Base-by-base conservation (phyloP, 1,140 invertebrate genomes). In the Cydia amplana region DNA sequence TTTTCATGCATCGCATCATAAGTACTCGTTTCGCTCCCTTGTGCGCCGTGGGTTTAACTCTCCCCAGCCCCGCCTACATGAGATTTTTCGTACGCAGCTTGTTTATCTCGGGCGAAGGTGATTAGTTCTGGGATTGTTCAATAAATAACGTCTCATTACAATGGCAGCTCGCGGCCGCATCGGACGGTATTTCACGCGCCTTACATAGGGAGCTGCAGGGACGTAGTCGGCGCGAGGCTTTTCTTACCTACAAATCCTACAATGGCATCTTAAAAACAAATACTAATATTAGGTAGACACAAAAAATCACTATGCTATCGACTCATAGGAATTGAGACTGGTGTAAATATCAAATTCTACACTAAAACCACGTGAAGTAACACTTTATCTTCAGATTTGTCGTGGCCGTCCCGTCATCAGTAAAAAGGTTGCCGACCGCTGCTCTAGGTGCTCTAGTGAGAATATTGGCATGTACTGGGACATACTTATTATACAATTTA, bases 61-160 rank as follows among this genome's bases (percentile, higher is more conserved):
- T 70, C n/a, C 55, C 64, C 65, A 43, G 65, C 65, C 28, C 65
- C 65, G 65, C 65, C 65, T 70, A 32, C 64, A 64, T 14, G 20
- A 32, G 55, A 70, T 36, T 70, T 70, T 70, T 70, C 65, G 65
- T 70, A 70, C 65, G 65, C 65, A 65, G 64, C 64, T 65, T 55
- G 36, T 73, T 63, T 51, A 75, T 55, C 67, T 36, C 23, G 32
- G n/a, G 74, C 49, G 51, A 60, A 28, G 75, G 75, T 82, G 83
- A 86, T 85, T 83, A 83, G 81, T 85, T 74, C 77, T 70, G 75
- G 79, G 74, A 77, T 83, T 76, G 82, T 83, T 79, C 79, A 85
- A 87, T 89, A 88, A 89, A 89, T 87, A 89, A 89, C 84, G 82
- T 85, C 87, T 87, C 85, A 88, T 89, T 89, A 89, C 81, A 83